These are phyloP conservation scores for Lamprologus callipterus DNA, from an alignment of 2,113 vertebrate species.

Conservation along the genomic window DNA sequence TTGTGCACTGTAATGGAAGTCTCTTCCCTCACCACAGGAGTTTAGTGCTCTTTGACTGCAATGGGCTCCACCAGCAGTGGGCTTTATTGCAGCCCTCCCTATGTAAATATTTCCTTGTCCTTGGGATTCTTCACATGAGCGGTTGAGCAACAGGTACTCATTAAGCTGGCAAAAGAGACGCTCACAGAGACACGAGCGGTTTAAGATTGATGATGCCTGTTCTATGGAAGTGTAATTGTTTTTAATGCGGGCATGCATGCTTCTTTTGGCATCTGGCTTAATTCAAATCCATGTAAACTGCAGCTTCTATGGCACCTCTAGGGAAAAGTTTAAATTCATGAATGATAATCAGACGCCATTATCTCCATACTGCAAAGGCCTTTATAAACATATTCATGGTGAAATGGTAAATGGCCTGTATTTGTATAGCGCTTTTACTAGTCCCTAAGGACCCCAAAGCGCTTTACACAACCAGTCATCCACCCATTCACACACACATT, in stretches of 20 bases:
- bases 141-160: not conserved
- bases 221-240: not conserved
- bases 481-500: not conserved
- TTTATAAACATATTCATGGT: not conserved
- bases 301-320: not conserved
- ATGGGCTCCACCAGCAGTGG: not conserved
- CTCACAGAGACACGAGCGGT: not conserved
- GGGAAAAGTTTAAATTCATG: slow-evolving; percentile 19
- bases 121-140: not conserved
- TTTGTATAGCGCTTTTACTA: not conserved
- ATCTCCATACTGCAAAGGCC: not conserved
- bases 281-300: not conserved
- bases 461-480: not conserved
- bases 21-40: not conserved
- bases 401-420: not conserved
- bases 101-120: not conserved
- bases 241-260: not conserved
- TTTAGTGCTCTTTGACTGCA: not conserved
- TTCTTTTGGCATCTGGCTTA: not conserved
- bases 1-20: not conserved
- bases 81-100: not conserved
- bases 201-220: not conserved
- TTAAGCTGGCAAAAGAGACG: not conserved
- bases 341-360: slow-evolving; percentile 28
- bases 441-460: not conserved